Base-by-base conservation (phyloP, 2,113 vertebrate species). In the Hylia prasina region DNA sequence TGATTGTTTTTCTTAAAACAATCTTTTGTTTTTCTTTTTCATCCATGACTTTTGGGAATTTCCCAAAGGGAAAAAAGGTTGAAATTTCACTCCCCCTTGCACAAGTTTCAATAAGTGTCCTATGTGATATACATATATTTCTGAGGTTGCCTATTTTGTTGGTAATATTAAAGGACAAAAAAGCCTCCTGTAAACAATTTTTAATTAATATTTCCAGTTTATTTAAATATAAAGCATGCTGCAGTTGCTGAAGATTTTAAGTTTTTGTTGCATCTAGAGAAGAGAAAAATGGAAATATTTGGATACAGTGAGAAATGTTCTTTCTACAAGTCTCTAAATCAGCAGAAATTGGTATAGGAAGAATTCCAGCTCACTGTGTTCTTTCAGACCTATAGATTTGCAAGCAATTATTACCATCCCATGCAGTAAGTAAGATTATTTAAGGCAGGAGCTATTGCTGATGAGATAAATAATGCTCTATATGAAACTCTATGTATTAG, bases 11-110 rank as follows among this genome's bases (percentile, higher is more conserved):
- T 61, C 25, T 37, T 51, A 30, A 81, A 75, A 44, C 1, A n/a
- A n/a, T n/a, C n/a, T n/a, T n/a, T n/a, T n/a, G n/a, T n/a, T n/a
- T n/a, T n/a, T n/a, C n/a, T n/a, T n/a, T n/a, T 27, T 89, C 39
- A 28, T 31, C 33, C 25, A 13, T 1, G 4, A 54, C 5, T 40
- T 60, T 23, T 24, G 24, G 8, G 11, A 2, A 27, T 51, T 47
- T 79, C 56, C 66, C 35, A n/a, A 33, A 23, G 5, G 6, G 11
- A 11, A 40, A 37, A 27, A 40, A 10, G 0, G 0, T 4, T 31
- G 10, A 54, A 21, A 16, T 63, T 81, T 75, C 19, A 40, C 15
- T 16, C 7, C 4, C 4, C 2, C 18, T 61, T 45, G 13, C 28
- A 13, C 13, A 82, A 79, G 5, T 69, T 91, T 84, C 71, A 31